A percentile compares a stretch with the other conserved stretches of the same genome.
Conservation (phyloP, 2,113 vertebrate species). For the Calidris pugnax region DNA sequence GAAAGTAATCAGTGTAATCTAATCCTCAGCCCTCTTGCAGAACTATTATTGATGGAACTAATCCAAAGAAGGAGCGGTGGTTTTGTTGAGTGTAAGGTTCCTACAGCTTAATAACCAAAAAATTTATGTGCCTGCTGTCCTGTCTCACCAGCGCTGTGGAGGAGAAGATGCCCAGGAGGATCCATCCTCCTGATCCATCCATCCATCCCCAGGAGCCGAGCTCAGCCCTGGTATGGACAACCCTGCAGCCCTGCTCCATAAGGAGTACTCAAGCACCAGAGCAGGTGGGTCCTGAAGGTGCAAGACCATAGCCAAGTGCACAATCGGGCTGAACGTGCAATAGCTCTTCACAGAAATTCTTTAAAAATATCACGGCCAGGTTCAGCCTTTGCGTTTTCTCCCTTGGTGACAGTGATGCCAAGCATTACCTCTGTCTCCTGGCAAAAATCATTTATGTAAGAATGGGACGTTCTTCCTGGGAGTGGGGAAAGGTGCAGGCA, state of each 20-base stretch:
- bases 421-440: neutral
- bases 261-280: neutral
- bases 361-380: neutral
- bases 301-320: neutral
- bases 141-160: neutral
- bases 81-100: neutral
- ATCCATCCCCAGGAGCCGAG: neutral
- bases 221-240: neutral
- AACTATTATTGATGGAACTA: neutral
- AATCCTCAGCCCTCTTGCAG: neutral
- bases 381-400: neutral
- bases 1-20: neutral
- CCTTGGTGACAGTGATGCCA: neutral
- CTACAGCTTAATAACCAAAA: neutral
- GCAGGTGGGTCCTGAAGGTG: neutral
- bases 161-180: neutral
- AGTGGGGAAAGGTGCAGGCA: neutral
- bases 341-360: neutral
- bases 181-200: neutral
- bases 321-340: fast-evolving
- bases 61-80: neutral
- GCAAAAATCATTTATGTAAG: neutral
- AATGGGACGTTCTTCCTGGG: neutral
- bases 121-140: neutral
- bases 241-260: too few relatives aligned